A percentile compares a stretch with the other conserved stretches of the same genome.
Evolutionary conservation across 2,888 invertebrate species (phyloP).

Genomic region (Argyra leucocephala): DNA sequence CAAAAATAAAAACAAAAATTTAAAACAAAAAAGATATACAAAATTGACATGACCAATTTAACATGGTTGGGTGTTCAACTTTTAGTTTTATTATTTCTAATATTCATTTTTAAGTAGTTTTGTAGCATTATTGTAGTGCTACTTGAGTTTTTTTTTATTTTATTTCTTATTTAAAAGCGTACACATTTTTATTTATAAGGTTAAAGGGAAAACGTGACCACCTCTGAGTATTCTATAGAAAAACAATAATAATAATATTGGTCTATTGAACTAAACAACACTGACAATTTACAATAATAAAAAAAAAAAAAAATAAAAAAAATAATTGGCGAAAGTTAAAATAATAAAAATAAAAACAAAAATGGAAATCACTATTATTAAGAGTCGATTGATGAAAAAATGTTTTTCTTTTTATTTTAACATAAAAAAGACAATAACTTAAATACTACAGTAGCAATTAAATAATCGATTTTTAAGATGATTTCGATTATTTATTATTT

Average conservation of each 20-base stretch:
- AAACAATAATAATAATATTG: too few relatives aligned
- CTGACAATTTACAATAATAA: neutral
- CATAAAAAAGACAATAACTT: neutral
- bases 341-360: neutral
- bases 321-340: neutral
- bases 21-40: neutral
- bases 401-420: neutral
- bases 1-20: too few relatives aligned
- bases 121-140: too few relatives aligned
- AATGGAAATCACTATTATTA: neutral
- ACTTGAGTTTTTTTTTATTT: neutral
- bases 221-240: neutral
- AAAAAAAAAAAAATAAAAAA: neutral
- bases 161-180: too few relatives aligned
- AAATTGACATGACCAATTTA: neutral
- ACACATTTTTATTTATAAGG: neutral
- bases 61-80: neutral
- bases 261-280: neutral
- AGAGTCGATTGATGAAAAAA: neutral
- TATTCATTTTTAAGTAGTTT: neutral
- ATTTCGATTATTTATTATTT: neutral
- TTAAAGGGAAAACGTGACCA: slow-evolving; percentile 6
- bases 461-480: neutral
- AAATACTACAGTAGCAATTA: neutral
- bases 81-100: neutral